Evolutionary conservation across 2,797 vertebrate species (phyloP).

Genomic region (Alcedo atthis): DNA sequence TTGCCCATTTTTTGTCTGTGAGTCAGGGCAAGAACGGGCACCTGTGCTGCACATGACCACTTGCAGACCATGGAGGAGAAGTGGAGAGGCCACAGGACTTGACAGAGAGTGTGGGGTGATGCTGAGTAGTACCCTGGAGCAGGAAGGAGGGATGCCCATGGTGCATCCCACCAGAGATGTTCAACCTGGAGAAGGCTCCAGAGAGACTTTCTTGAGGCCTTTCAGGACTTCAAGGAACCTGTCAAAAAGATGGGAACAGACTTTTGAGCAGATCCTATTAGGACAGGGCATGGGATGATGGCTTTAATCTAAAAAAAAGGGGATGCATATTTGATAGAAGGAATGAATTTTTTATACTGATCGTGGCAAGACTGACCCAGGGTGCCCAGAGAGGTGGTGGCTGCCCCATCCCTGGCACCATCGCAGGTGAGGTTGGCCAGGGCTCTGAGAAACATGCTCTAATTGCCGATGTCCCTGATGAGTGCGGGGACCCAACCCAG

Average conservation of each 20-base stretch:
- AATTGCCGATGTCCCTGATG: neutral
- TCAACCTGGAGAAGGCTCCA: neutral
- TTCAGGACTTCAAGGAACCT: neutral
- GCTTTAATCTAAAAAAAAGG: neutral
- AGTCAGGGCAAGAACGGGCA: rapidly evolving
- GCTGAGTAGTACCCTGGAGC: neutral
- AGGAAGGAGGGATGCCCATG: rapidly evolving
- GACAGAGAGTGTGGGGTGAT: neutral
- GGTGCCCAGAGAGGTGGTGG: too few relatives aligned
- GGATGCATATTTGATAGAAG: neutral
- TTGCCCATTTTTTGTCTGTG: neutral
- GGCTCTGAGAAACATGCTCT: neutral
- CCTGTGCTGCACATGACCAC: neutral
- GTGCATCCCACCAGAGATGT: neutral
- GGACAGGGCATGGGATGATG: neutral
- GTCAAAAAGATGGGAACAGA: neutral
- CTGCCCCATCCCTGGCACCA: neutral
- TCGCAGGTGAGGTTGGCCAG: neutral
- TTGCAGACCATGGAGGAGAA: neutral
- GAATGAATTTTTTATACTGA: neutral
- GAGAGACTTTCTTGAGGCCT: neutral
- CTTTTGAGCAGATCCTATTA: neutral
- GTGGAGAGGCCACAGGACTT: neutral
- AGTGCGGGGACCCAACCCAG: too few relatives aligned
- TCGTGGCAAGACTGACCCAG: neutral